Evolutionary conservation across 2,113 vertebrate genomes (phyloP).

Genomic region (Phalacrocorax carbo): DNA sequence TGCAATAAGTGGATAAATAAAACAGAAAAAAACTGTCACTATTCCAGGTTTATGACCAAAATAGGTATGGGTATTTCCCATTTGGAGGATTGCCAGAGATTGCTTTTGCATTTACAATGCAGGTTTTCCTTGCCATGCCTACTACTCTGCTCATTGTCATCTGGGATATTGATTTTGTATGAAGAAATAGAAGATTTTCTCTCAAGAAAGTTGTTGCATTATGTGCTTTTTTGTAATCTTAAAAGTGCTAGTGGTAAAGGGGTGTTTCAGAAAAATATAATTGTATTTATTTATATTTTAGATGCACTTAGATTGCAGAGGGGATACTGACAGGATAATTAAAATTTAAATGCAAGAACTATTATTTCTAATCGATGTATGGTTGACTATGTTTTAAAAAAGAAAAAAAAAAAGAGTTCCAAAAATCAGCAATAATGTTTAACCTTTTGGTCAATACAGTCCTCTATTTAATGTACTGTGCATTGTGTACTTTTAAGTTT

Average conservation of each 20-base stretch:
- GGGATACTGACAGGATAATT: not conserved
- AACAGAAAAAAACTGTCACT: not conserved
- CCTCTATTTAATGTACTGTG: not conserved
- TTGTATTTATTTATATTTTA: not conserved
- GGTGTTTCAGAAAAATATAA: not conserved
- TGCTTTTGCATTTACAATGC: not conserved
- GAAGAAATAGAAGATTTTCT: not conserved
- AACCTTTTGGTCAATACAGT: not conserved
- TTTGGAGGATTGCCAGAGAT: not conserved
- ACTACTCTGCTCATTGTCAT: not conserved
- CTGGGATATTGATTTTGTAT: not conserved
- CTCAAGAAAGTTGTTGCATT: not conserved
- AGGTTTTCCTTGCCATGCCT: not conserved
- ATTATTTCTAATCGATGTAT: not conserved
- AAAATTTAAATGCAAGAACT: not conserved
- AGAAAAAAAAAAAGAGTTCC: not conserved
- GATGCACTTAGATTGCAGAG: not conserved
- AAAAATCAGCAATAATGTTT: not conserved
- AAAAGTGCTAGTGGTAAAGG: not conserved
- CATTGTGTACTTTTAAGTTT: not conserved
- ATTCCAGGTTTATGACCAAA: not conserved
- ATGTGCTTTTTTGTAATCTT: not conserved
- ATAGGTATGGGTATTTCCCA: not conserved
- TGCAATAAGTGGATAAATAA: slow-evolving; percentile 2
- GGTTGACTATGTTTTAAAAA: not conserved